Evolutionary conservation across 2,888 invertebrate genomes (phyloP), one percentile per base, ranked within the genome.

Genomic region (Yponomeuta malinellus): DNA sequence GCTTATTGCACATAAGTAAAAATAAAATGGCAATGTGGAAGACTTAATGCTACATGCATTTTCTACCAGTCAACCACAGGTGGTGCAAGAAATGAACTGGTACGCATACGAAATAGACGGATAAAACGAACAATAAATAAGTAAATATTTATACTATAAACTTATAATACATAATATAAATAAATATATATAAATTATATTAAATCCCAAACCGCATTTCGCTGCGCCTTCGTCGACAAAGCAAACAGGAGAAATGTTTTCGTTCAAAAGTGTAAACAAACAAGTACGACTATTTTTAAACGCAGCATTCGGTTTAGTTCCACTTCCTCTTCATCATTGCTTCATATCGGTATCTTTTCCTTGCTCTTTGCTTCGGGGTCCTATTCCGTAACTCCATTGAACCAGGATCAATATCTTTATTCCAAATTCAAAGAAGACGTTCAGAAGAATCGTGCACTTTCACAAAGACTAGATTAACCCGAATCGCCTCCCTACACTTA

Each of bases 291-390:
- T 15, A 59, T 15, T 12, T 59, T 59, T 12, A 59, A 59, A 29
- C 0, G 31, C 12, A 31, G 9, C 29, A 33, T 29, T 64, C 29
- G 10, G 65, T 31, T 12, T 31, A n/a, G 65, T 65, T 68, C 37
- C 37, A 12, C 48, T 43, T 23, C 15, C 68, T 43, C 48, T 43
- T 68, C 31, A 43, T 23, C 48, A 68, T 48, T 48, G 37, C 43
- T 68, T 43, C 68, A 43, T 68, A 68, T 68, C 68, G 68, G 68
- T 23, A 23, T 43, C 68, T 12, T 43, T 68, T 23, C 48, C 68
- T 48, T 48, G 68, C 68, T 68, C 23, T 48, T 43, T 48, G 23
- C 65, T 23, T 31, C 31, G 33, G 33, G 68, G 52, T 12, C 15
- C 5, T 59, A 59, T 59, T 59, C 15, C 15, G 52, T 59, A 15